phyloP scores from a whole-genome alignment of 2,113 vertebrate genomes.

The Empidonax traillii region DNA sequence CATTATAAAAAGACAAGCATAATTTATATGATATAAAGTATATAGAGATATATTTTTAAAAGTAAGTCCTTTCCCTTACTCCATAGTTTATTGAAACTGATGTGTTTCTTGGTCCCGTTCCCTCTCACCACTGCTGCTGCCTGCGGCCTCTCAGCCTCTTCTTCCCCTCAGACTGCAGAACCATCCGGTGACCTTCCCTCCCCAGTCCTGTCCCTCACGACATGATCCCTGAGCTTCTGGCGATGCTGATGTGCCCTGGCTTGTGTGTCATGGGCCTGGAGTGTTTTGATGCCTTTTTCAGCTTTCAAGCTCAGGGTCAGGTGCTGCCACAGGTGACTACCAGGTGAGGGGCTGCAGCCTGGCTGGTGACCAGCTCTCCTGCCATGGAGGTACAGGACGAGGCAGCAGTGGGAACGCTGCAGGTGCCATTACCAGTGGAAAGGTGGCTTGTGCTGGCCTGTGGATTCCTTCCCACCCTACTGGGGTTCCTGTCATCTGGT shows the following conservation, averaged over 20 bases:
- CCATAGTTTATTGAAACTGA: not conserved
- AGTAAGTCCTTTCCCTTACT: constrained; percentile 1
- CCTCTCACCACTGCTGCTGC: not conserved
- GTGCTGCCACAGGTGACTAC: not conserved
- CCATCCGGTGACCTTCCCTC: not conserved
- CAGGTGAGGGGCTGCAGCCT: not conserved
- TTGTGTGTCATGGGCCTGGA: not conserved
- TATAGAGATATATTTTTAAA: constrained; percentile 64
- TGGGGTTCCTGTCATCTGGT: not conserved
- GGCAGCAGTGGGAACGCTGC: not conserved
- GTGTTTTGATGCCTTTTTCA: not conserved
- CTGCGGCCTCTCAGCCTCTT: not conserved
- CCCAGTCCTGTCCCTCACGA: rapidly evolving
- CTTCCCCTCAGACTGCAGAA: not conserved
- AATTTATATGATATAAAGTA: constrained; percentile 52
- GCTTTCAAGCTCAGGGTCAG: not conserved
- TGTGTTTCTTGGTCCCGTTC: not conserved
- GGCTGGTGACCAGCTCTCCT: not conserved
- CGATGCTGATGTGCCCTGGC: rapidly evolving
- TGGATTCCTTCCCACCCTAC: not conserved
- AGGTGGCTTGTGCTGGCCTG: not conserved
- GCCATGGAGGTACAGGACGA: not conserved
- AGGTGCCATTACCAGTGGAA: not conserved
- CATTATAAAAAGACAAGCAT: not conserved
- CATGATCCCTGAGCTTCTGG: not conserved